Conservation (phyloP, 2,797 vertebrate genomes). For the Chelonia mydas region DNA sequence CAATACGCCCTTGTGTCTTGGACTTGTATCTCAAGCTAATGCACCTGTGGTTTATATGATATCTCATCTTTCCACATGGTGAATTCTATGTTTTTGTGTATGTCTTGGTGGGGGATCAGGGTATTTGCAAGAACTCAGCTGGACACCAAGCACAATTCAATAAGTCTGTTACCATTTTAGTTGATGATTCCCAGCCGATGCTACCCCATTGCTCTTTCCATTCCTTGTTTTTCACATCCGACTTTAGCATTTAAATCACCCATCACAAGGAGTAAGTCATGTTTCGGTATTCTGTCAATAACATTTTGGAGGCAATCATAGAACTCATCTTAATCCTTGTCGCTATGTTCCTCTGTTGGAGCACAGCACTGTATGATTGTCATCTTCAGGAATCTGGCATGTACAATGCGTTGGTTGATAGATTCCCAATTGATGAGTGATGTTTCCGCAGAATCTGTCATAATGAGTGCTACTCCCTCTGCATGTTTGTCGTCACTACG, state of each 20-base stretch:
- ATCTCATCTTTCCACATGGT: not conserved
- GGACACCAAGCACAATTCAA: not conserved
- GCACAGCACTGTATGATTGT: not conserved
- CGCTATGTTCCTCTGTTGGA: not conserved
- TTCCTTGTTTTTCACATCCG: not conserved
- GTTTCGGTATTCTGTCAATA: not conserved
- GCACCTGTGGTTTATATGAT: not conserved
- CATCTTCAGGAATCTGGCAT: not conserved
- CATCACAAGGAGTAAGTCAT: not conserved
- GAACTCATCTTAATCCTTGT: not conserved
- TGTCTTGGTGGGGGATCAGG: not conserved
- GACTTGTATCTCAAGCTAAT: not conserved
- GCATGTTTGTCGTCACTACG: not conserved
- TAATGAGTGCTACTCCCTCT: not conserved
- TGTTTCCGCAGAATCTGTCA: not conserved
- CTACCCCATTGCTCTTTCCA: not conserved
- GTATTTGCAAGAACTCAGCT: not conserved
- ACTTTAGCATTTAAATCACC: not conserved
- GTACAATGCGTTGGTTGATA: not conserved
- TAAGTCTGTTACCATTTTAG: not conserved
- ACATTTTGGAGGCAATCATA: not conserved
- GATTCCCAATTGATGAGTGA: not conserved
- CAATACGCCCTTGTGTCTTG: not conserved
- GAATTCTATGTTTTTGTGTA: not conserved
- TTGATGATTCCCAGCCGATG: not conserved